These are phyloP conservation scores for Exephanes ischioxanthus DNA, from an alignment of 2,888 invertebrate species.

Conservation along the genomic window DNA sequence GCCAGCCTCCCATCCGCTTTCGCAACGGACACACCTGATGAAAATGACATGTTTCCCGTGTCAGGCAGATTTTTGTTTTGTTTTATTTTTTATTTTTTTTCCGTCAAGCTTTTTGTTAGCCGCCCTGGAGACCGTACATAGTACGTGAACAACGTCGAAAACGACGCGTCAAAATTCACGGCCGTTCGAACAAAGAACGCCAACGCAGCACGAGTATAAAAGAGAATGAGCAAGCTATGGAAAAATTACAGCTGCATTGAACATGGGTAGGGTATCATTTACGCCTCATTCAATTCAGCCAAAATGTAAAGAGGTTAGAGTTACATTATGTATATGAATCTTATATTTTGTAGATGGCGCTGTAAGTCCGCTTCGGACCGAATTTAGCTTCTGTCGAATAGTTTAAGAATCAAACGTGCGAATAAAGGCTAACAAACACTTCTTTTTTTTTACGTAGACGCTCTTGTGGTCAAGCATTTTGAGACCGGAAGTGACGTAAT, in stretches of 20 bases:
- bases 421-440: too few relatives aligned
- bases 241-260: neutral
- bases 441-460: too few relatives aligned
- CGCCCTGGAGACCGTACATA: neutral
- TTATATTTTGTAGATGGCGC: too few relatives aligned
- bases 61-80: constrained; percentile 45
- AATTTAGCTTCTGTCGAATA: too few relatives aligned
- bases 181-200: neutral
- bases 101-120: constrained; percentile 9
- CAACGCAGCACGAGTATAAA: neutral
- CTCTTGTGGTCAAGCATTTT: too few relatives aligned
- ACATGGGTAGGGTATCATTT: too few relatives aligned
- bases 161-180: neutral
- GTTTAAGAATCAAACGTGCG: too few relatives aligned
- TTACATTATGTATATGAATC: too few relatives aligned
- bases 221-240: neutral
- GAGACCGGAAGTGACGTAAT: too few relatives aligned
- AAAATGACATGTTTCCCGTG: constrained; percentile 64
- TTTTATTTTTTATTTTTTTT: constrained; percentile 49
- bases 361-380: too few relatives aligned
- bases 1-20: constrained; percentile 1
- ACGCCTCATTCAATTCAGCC: too few relatives aligned
- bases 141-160: neutral
- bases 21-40: constrained; percentile 46
- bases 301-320: too few relatives aligned